Evolutionary conservation across 1,140 invertebrate species (phyloP).

Genomic region (Holcopasites calliopsidis): DNA sequence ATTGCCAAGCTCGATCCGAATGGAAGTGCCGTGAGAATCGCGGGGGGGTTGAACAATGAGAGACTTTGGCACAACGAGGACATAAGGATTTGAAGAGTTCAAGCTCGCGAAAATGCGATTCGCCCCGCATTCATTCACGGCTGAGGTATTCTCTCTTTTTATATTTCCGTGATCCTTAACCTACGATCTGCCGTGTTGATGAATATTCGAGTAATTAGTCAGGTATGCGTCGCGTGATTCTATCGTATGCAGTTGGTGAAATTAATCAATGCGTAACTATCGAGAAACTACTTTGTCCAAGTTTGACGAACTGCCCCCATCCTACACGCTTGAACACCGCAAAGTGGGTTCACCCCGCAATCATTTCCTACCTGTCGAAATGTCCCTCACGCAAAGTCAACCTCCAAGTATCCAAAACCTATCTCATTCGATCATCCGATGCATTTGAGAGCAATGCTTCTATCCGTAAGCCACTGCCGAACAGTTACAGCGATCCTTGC

Average conservation of each 20-base stretch:
- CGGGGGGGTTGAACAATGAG: neutral
- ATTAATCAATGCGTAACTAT: neutral
- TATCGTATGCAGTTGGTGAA: neutral
- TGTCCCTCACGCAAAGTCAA: too few species aligned
- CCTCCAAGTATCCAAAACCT: neutral
- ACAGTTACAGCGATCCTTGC: too few species aligned
- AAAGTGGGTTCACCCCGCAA: too few species aligned
- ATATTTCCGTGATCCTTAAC: too few species aligned
- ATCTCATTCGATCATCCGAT: too few species aligned
- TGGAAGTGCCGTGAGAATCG: constrained; percentile 18
- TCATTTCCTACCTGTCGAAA: too few species aligned
- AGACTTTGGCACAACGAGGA: constrained; percentile 4
- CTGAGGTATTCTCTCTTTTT: constrained; percentile 2
- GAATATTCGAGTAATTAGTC: neutral
- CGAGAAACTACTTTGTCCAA: neutral
- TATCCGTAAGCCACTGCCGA: too few species aligned
- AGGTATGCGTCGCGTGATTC: neutral
- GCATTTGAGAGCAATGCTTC: too few species aligned
- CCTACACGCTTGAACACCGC: neutral
- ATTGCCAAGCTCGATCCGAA: constrained; percentile 38
- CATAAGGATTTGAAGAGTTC: constrained; percentile 29
- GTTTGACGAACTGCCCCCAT: neutral
- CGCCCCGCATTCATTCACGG: neutral
- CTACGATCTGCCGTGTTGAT: too few species aligned
- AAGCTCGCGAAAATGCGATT: constrained; percentile 4